A percentile compares a stretch with the other conserved stretches of the same genome.
phyloP scores from a whole-genome alignment of 2,113 vertebrate genomes.

The Anolis carolinensis region DNA sequence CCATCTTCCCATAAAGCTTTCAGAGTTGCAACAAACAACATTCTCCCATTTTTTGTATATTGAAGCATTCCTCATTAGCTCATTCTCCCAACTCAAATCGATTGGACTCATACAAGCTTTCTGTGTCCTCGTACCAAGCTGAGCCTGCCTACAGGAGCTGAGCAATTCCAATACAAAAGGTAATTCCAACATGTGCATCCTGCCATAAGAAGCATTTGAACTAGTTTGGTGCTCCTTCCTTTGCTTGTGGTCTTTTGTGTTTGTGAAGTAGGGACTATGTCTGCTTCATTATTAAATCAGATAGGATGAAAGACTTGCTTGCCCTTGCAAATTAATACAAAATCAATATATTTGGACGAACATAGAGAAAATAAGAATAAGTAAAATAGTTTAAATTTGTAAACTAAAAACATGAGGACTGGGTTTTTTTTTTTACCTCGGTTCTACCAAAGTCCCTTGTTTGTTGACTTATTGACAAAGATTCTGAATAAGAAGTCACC shows the following conservation, averaged over 20 bases:
- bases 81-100: background rate
- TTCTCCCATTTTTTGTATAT: background rate
- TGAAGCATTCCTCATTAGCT: background rate
- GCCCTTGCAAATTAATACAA: rapidly evolving
- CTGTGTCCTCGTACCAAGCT: background rate
- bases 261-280: background rate
- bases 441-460: conserved; percentile 61
- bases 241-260: background rate
- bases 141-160: background rate
- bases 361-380: background rate
- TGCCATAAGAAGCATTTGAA: background rate
- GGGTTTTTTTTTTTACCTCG: conserved; percentile 69
- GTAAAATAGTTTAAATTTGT: background rate
- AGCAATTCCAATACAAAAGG: background rate
- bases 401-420: background rate
- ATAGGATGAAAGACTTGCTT: background rate
- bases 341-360: background rate
- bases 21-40: background rate
- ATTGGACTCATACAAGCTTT: background rate
- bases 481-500: conserved; percentile 73
- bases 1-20: background rate
- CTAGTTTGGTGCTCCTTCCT: background rate
- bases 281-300: rapidly evolving
- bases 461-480: conserved; percentile 66
- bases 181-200: background rate